Evolutionary conservation across 1,140 invertebrate genomes (phyloP).

Genomic region (Delia radicum): DNA sequence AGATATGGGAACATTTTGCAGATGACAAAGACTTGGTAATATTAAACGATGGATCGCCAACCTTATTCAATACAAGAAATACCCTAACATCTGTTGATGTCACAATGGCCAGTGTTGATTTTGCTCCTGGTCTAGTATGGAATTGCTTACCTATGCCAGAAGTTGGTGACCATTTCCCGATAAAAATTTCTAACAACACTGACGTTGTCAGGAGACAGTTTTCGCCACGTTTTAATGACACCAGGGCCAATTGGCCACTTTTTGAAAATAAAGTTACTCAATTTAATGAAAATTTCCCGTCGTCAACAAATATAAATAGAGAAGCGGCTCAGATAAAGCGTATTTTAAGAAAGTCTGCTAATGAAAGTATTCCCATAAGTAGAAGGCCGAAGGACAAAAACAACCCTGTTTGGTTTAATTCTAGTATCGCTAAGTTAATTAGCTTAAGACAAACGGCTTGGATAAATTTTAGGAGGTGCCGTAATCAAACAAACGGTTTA

Average conservation of each 20-base stretch:
- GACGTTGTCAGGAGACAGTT: background rate
- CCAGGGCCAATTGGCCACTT: background rate
- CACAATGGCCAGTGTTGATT: background rate
- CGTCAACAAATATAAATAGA: background rate
- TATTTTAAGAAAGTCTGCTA: too few species aligned
- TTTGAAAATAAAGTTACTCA: background rate
- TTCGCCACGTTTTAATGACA: background rate
- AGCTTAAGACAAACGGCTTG: background rate
- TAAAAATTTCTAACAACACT: background rate
- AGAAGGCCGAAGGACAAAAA: background rate
- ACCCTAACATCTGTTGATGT: background rate
- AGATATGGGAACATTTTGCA: background rate
- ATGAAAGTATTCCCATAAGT: background rate
- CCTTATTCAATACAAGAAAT: background rate
- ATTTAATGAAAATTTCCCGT: background rate
- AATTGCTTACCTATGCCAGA: background rate
- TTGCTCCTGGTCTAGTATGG: background rate
- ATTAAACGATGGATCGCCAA: background rate
- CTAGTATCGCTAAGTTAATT: background rate
- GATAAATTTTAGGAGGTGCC: background rate
- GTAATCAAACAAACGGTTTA: background rate
- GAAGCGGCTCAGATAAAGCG: background rate
- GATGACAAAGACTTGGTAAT: background rate
- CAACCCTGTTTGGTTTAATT: background rate
- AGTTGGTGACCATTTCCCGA: background rate